phyloP scores from a whole-genome alignment of 2,113 vertebrate species.

The Bujurquina vittata region DNA sequence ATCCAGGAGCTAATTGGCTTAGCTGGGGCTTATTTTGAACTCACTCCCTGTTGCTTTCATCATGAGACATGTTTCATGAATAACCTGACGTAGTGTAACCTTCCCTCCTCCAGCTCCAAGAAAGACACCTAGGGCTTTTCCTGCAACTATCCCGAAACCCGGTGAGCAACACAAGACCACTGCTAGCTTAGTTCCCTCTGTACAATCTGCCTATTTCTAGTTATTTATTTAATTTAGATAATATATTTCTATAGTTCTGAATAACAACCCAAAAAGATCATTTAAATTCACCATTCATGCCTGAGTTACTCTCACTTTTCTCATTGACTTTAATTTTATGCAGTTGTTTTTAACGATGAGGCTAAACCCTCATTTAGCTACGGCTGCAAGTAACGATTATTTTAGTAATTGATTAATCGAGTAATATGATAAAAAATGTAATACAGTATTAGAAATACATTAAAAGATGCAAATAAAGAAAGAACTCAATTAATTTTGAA shows the following conservation, averaged over 20 bases:
- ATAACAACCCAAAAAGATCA: fast-evolving
- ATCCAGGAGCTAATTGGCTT: slow-evolving; percentile 49
- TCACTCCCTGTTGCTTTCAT: neutral
- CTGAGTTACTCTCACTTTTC: no score
- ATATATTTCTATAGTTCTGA: no score
- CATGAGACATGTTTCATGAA: neutral
- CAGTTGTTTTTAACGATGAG: no score
- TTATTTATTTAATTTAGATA: neutral
- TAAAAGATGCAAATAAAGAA: no score
- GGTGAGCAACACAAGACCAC: no score
- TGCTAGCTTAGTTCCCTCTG: neutral
- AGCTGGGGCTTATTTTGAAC: slow-evolving; percentile 28
- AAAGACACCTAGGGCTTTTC: neutral
- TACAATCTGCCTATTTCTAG: neutral
- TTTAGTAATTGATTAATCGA: no score
- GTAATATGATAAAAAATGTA: no score
- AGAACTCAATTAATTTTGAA: no score
- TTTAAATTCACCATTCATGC: neutral
- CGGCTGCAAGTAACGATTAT: no score
- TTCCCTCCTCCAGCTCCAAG: slow-evolving; percentile 7
- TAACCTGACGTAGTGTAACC: neutral
- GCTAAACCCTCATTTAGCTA: no score
- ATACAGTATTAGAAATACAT: no score
- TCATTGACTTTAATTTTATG: no score
- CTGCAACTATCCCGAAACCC: neutral